Evolutionary conservation across 2,888 invertebrate species (phyloP).

Genomic region (Dinocampus coccinellae): DNA sequence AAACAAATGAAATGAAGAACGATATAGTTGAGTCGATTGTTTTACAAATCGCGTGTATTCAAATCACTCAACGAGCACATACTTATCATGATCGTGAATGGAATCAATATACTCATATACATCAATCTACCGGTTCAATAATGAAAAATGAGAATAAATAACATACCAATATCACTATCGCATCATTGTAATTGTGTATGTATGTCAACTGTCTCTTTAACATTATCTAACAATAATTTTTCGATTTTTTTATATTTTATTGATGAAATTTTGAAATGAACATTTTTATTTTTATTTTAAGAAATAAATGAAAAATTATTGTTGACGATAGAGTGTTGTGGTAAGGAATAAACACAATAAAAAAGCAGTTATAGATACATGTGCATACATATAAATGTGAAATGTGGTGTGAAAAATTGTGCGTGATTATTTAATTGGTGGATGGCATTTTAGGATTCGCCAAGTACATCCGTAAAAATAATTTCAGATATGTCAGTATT

Average conservation of each 20-base stretch:
- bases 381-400: too few species aligned
- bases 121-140: neutral
- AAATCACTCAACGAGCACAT: neutral
- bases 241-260: too few species aligned
- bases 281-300: too few species aligned
- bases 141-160: too few species aligned
- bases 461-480: neutral
- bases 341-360: too few species aligned
- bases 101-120: neutral
- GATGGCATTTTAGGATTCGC: neutral
- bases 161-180: neutral
- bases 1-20: neutral
- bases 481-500: too few species aligned
- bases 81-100: neutral
- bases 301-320: too few species aligned
- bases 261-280: too few species aligned
- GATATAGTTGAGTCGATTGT: neutral
- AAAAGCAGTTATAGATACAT: too few species aligned
- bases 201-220: neutral
- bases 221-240: neutral
- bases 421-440: neutral
- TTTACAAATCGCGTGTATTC: neutral
- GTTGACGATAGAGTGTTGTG: too few species aligned
- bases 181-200: neutral
- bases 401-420: neutral